These are phyloP conservation scores for Pseudomyrmex concolor DNA, from an alignment of 1,140 invertebrate species.

Conservation along the genomic window DNA sequence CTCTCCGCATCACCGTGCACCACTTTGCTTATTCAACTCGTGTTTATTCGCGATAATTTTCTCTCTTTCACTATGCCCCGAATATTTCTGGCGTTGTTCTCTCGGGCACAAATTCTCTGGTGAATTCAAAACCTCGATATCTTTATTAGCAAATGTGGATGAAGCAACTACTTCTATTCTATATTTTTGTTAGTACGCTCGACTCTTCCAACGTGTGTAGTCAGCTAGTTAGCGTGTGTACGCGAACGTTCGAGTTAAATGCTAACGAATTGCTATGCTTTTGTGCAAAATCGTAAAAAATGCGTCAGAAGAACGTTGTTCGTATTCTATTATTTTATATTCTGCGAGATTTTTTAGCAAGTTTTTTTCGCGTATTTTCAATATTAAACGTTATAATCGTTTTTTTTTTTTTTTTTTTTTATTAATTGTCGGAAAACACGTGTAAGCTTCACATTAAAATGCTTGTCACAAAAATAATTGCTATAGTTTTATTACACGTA, in stretches of 20 bases:
- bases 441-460: too few species aligned
- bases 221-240: background rate
- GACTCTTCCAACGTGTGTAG: background rate
- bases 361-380: too few species aligned
- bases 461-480: too few species aligned
- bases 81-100: background rate
- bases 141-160: constrained; percentile 6
- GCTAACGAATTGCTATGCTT: background rate
- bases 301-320: too few species aligned
- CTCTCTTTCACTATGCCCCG: background rate
- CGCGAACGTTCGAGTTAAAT: background rate
- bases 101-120: background rate
- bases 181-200: background rate
- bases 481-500: too few species aligned
- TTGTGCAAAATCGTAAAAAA: too few species aligned
- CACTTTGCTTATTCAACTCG: background rate
- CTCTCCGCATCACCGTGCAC: background rate
- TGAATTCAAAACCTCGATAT: constrained; percentile 1
- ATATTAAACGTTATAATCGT: too few species aligned
- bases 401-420: too few species aligned
- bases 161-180: constrained; percentile 1
- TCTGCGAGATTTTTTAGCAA: too few species aligned
- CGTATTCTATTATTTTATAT: too few species aligned
- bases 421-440: too few species aligned
- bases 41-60: constrained; percentile 32